Percentiles rank a stretch among this genome's conserved stretches.
Conservation (phyloP, 2,113 vertebrate genomes). For the Hystrix cristata region DNA sequence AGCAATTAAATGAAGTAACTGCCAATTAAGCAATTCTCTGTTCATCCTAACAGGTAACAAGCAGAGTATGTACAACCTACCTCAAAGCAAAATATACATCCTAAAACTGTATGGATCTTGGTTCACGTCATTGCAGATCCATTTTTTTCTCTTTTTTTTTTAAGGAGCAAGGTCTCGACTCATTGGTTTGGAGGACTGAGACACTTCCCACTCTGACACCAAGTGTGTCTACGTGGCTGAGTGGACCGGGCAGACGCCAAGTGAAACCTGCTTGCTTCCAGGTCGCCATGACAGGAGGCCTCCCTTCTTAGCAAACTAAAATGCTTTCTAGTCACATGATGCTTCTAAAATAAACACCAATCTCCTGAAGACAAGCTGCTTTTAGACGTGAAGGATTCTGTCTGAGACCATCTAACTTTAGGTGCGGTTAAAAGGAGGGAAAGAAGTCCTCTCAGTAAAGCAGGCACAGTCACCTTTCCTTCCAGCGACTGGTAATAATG, state of each 20-base stretch:
- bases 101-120: no score
- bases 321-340: background rate
- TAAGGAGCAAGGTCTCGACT: background rate
- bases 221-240: background rate
- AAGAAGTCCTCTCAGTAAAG: background rate
- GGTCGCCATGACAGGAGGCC: background rate
- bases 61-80: background rate
- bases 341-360: background rate
- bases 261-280: background rate
- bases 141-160: background rate
- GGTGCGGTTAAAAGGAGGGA: background rate
- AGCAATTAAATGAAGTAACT: background rate
- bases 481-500: background rate
- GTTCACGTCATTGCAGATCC: background rate
- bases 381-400: background rate
- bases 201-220: background rate
- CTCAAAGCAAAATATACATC: background rate
- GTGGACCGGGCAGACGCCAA: background rate
- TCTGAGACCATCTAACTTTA: background rate
- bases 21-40: background rate
- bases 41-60: background rate
- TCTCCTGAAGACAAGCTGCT: background rate
- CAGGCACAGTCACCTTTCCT: background rate
- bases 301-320: background rate
- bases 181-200: background rate